phyloP scores from a whole-genome alignment of 2,797 vertebrate genomes.

The Garrulus glandarius region DNA sequence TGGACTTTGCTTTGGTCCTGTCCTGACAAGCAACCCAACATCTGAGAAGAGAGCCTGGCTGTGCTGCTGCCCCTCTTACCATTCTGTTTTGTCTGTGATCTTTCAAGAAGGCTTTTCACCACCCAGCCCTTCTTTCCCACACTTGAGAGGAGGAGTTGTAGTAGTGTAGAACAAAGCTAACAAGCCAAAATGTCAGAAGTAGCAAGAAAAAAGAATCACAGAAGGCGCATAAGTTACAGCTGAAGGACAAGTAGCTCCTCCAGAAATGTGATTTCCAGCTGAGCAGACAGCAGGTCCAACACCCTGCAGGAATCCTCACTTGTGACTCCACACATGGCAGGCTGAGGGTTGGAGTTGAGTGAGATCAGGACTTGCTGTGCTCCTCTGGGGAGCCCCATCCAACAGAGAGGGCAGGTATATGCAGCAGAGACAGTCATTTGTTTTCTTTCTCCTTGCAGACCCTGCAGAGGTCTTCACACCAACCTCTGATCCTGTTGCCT shows the following conservation, averaged over 20 bases:
- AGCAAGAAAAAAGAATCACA: neutral
- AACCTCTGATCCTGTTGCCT: neutral
- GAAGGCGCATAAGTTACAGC: neutral
- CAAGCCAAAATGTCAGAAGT: neutral
- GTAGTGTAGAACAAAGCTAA: neutral
- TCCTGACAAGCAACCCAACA: neutral
- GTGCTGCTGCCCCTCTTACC: neutral
- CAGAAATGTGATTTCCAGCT: neutral
- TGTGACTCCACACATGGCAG: accelerated
- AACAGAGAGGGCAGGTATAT: neutral
- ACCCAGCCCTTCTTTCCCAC: neutral
- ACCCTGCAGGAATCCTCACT: neutral
- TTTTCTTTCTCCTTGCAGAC: neutral
- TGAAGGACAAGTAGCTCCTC: neutral
- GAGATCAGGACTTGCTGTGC: accelerated
- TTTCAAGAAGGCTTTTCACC: neutral
- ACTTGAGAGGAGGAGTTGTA: neutral
- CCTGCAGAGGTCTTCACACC: neutral
- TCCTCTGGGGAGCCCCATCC: neutral
- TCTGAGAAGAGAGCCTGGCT: neutral
- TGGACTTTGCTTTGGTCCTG: neutral
- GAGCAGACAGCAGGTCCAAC: neutral
- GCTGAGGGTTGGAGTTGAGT: neutral
- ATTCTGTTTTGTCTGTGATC: neutral
- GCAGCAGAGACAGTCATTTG: neutral